Conservation (phyloP, 2,888 invertebrate species). For the Nineta flava region DNA sequence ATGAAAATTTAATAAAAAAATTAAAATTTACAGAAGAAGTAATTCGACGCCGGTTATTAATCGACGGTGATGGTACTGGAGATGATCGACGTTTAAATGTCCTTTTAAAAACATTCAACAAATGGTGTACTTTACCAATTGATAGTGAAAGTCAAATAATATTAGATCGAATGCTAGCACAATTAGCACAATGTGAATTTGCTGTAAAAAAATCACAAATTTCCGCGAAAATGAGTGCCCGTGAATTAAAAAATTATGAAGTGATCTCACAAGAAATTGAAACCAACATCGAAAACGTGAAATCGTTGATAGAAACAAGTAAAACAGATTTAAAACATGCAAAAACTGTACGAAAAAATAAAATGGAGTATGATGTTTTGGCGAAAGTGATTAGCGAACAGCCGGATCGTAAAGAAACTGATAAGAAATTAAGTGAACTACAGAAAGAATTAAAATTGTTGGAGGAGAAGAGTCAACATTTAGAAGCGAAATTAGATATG, state of each 20-base stretch:
- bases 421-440: slow-evolving; percentile 47
- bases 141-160: slow-evolving; percentile 52
- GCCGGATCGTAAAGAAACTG: slow-evolving; percentile 73
- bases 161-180: slow-evolving; percentile 66
- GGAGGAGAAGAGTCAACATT: slow-evolving; percentile 49
- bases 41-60: slow-evolving; percentile 73
- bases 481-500: slow-evolving; percentile 63
- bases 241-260: slow-evolving; percentile 70
- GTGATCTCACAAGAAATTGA: slow-evolving; percentile 61
- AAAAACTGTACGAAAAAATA: slow-evolving; percentile 74
- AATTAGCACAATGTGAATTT: slow-evolving; percentile 76
- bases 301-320: slow-evolving; percentile 63
- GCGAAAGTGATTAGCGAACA: slow-evolving; percentile 83
- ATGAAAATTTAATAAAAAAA: neutral
- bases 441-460: slow-evolving; percentile 57
- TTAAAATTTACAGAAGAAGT: slow-evolving; percentile 66
- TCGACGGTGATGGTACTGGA: slow-evolving; percentile 95
- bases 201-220: slow-evolving; percentile 70
- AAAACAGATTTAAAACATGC: slow-evolving; percentile 69
- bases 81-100: slow-evolving; percentile 83
- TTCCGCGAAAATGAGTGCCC: slow-evolving; percentile 66
- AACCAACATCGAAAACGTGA: slow-evolving; percentile 61
- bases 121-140: slow-evolving; percentile 57
- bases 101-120: slow-evolving; percentile 65
- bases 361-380: slow-evolving; percentile 83